These are phyloP conservation scores for Guaruba guarouba DNA, from an alignment of 2,113 vertebrate species.

Conservation along the genomic window DNA sequence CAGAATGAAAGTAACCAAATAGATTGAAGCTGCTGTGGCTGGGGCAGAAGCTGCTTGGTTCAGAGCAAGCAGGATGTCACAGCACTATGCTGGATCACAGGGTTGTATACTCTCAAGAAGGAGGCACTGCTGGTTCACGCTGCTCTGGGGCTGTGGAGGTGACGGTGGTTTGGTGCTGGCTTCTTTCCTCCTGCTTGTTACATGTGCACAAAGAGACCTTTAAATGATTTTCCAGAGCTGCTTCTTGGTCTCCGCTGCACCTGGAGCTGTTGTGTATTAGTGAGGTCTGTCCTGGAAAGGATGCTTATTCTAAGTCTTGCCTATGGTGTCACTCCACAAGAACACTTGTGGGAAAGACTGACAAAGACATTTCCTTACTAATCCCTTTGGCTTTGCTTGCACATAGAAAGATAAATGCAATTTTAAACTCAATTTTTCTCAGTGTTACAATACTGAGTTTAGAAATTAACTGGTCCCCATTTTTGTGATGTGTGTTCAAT, in stretches of 20 bases:
- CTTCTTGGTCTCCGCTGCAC: neutral
- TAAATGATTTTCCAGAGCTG: neutral
- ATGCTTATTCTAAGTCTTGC: neutral
- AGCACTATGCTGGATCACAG: fast-evolving
- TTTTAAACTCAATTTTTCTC: neutral
- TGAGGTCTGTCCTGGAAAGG: neutral
- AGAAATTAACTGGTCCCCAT: neutral
- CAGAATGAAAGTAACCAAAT: neutral
- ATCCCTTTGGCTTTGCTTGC: neutral
- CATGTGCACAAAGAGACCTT: neutral
- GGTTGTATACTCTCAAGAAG: neutral
- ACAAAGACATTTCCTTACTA: neutral
- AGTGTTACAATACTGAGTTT: neutral
- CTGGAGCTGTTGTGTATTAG: neutral
- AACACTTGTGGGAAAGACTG: neutral
- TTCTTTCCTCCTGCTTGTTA: neutral
- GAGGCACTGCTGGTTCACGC: neutral
- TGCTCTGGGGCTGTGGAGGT: neutral
- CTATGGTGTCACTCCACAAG: neutral
- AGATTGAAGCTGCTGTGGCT: neutral
- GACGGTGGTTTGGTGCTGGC: neutral
- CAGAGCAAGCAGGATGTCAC: neutral
- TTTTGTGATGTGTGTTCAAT: neutral
- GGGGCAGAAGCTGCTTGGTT: neutral
- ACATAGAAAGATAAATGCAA: neutral